Evolutionary conservation across 1,140 invertebrate genomes (phyloP).

Genomic region (Dryas iulia): DNA sequence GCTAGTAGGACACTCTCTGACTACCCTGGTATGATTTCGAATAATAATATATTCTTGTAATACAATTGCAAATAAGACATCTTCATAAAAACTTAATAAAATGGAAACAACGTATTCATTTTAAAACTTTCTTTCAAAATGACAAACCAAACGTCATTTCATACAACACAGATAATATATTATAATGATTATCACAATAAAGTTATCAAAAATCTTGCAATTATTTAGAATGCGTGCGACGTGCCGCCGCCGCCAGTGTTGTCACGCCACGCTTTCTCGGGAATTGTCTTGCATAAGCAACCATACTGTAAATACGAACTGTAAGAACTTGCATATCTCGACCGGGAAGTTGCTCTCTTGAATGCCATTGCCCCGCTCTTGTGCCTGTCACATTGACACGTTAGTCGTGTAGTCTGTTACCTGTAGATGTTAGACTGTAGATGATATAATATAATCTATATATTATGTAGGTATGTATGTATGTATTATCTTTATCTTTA

Average conservation of each 20-base stretch:
- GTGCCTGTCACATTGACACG: conserved; percentile 4
- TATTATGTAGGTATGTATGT: no score
- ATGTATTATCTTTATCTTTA: no score
- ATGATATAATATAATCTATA: background rate
- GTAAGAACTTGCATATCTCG: conserved; percentile 12
- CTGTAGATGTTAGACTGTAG: background rate
- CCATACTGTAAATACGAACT: background rate
- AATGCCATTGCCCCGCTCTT: conserved; percentile 24
- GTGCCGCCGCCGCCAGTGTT: conserved; percentile 3
- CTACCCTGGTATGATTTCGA: no score
- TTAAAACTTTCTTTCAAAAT: background rate
- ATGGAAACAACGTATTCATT: background rate
- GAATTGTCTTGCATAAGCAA: conserved; percentile 30
- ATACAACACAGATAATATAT: background rate
- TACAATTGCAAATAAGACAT: no score
- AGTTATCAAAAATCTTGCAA: background rate
- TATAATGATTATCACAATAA: background rate
- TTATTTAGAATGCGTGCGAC: background rate
- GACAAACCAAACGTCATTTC: background rate
- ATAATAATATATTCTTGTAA: no score
- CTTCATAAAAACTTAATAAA: no score
- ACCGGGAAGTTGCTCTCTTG: conserved; percentile 26
- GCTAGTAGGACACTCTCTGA: no score
- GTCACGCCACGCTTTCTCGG: conserved; percentile 34
- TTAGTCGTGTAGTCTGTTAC: no score